Percentiles rank a stretch among this genome's conserved stretches.
These are phyloP conservation scores for Cairina moschata DNA, from an alignment of 2,113 vertebrate species.

Conservation along the genomic window DNA sequence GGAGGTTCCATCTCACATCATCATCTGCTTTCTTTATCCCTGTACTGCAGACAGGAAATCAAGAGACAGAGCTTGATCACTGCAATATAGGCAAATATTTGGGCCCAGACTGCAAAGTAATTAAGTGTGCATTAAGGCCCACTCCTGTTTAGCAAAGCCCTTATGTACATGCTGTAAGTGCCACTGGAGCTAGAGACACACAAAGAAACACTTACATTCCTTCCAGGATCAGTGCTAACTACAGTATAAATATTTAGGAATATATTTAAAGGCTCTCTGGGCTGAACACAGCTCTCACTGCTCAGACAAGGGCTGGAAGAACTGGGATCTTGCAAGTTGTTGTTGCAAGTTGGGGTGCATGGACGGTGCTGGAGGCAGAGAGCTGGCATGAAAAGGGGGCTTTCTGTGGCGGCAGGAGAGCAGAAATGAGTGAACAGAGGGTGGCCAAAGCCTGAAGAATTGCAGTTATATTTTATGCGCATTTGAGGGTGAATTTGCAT, in stretches of 20 bases:
- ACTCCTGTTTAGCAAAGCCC: background rate
- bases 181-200: conserved; percentile 1
- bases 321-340: background rate
- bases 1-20: conserved; percentile 33
- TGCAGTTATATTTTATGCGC: background rate
- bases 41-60: conserved; percentile 31
- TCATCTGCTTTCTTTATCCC: conserved; percentile 13
- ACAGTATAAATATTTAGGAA: conserved; percentile 5
- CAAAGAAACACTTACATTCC: conserved; percentile 33
- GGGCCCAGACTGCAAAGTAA: conserved; percentile 22
- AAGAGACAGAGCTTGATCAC: conserved; percentile 19
- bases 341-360: background rate
- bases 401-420: background rate
- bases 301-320: background rate
- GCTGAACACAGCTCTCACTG: background rate
- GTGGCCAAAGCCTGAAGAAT: background rate
- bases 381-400: background rate
- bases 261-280: background rate
- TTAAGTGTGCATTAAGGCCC: conserved; percentile 53
- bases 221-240: conserved; percentile 5
- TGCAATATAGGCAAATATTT: conserved; percentile 14
- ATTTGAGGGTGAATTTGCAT: background rate
- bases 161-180: conserved; percentile 12
- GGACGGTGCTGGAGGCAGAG: background rate
- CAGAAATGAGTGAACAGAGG: background rate